Conservation (phyloP, 2,113 vertebrate species). For the Lonchura striata region DNA sequence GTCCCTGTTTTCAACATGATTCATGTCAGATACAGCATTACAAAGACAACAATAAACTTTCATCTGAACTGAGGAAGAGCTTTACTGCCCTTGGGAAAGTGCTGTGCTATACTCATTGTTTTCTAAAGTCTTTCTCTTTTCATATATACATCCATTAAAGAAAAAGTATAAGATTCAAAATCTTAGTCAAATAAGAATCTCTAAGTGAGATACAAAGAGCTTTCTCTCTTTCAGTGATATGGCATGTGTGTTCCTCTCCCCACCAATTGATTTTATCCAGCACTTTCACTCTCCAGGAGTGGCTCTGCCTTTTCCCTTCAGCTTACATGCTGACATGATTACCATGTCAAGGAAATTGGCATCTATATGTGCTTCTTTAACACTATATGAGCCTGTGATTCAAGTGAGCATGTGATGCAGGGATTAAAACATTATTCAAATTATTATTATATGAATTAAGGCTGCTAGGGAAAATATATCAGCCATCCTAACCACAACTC, state of each 20-base stretch:
- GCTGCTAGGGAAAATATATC: not conserved
- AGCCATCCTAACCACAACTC: not conserved
- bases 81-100: not conserved
- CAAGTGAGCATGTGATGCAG: not conserved
- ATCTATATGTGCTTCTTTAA: accelerated
- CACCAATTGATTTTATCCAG: not conserved
- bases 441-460: not conserved
- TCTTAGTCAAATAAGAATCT: not conserved
- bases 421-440: too few relatives aligned
- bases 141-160: not conserved
- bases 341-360: not conserved
- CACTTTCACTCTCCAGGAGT: not conserved
- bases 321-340: not conserved
- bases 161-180: not conserved
- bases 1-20: not conserved
- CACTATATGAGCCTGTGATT: not conserved
- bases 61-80: not conserved
- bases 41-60: not conserved
- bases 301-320: not conserved
- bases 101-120: not conserved
- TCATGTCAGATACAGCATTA: not conserved
- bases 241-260: not conserved
- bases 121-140: not conserved
- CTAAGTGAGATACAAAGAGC: not conserved
- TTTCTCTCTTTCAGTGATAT: not conserved